Evolutionary conservation across 2,797 vertebrate species (phyloP).

Genomic region (Diplodus sargus): DNA sequence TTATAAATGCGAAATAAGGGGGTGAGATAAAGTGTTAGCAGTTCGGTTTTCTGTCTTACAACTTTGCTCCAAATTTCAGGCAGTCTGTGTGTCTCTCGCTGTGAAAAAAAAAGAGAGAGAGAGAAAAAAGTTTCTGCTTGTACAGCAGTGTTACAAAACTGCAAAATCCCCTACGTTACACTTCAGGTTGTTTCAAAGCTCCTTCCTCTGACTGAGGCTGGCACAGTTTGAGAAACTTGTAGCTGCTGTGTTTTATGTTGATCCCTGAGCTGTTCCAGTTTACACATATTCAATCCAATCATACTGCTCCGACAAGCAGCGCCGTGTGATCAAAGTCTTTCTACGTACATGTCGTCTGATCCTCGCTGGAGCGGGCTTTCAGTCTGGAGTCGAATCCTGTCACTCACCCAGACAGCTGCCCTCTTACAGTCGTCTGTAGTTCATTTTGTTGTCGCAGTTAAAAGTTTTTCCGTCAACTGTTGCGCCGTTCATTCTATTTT

Average conservation of each 20-base stretch:
- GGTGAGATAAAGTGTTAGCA: slow-evolving; percentile 20
- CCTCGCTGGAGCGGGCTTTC: slow-evolving; percentile 46
- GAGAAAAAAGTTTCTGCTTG: slow-evolving; percentile 49
- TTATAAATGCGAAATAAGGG: background rate
- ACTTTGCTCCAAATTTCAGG: slow-evolving; percentile 39
- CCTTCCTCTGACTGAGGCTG: slow-evolving; percentile 53
- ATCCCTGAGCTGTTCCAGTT: slow-evolving; percentile 67
- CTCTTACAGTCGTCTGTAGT: slow-evolving; percentile 74
- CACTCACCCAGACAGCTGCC: slow-evolving; percentile 76
- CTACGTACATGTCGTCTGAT: slow-evolving; percentile 59
- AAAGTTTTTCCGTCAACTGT: slow-evolving; percentile 79
- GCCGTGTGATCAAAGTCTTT: slow-evolving; percentile 63
- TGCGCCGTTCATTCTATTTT: slow-evolving; percentile 72
- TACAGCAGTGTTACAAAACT: slow-evolving; percentile 66
- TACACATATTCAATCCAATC: slow-evolving; percentile 58
- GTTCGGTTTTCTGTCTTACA: slow-evolving; percentile 13
- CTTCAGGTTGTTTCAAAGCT: slow-evolving; percentile 67
- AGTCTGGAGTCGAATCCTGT: slow-evolving; percentile 64
- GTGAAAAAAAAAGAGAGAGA: slow-evolving; percentile 15
- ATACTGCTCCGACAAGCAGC: slow-evolving; percentile 40
- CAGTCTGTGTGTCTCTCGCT: slow-evolving; percentile 16
- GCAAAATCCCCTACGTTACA: slow-evolving; percentile 55
- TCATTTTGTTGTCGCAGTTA: slow-evolving; percentile 71
- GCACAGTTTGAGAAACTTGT: slow-evolving; percentile 55
- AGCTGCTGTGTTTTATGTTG: slow-evolving; percentile 62